A percentile compares a stretch with the other conserved stretches of the same genome.
These are phyloP conservation scores for Noctua janthina DNA, from an alignment of 2,888 invertebrate genomes.

Conservation along the genomic window DNA sequence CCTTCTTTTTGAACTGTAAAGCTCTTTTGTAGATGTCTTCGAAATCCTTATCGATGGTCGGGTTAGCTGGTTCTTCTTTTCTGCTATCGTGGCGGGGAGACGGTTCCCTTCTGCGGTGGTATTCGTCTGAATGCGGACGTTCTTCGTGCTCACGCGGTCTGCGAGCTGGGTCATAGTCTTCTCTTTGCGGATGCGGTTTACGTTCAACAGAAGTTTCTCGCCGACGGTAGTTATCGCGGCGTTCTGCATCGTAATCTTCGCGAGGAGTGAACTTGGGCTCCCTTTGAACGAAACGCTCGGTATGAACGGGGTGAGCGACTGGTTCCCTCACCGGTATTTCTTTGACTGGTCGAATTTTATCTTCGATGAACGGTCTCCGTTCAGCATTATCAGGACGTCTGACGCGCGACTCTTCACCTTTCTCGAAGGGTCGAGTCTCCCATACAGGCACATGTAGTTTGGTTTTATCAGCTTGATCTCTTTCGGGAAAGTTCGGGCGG, in stretches of 20 bases:
- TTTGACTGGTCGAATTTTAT: slow-evolving; percentile 64
- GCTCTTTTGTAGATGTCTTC: slow-evolving; percentile 83
- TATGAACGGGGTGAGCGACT: slow-evolving; percentile 27
- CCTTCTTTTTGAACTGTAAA: slow-evolving; percentile 80
- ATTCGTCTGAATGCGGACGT: slow-evolving; percentile 59
- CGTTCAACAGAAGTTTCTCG: slow-evolving; percentile 50
- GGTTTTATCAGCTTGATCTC: slow-evolving; percentile 56
- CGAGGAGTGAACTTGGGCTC: slow-evolving; percentile 61
- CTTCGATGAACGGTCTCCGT: slow-evolving; percentile 69
- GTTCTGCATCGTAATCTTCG: slow-evolving; percentile 57
- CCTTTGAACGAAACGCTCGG: slow-evolving; percentile 57
- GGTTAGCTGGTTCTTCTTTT: slow-evolving; percentile 58
- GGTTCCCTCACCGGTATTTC: slow-evolving; percentile 49
- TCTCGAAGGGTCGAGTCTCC: slow-evolving; percentile 59
- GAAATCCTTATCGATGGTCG: slow-evolving; percentile 78
- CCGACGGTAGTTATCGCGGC: slow-evolving; percentile 53
- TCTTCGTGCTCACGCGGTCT: slow-evolving; percentile 62
- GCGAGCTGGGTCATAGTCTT: slow-evolving; percentile 51
- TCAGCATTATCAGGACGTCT: slow-evolving; percentile 65
- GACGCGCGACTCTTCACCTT: slow-evolving; percentile 55
- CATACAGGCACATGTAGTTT: slow-evolving; percentile 62
- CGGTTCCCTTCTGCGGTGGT: slow-evolving; percentile 61
- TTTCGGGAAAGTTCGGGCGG: slow-evolving; percentile 66
- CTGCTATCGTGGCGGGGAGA: slow-evolving; percentile 63
- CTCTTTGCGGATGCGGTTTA: slow-evolving; percentile 47